phyloP scores from a whole-genome alignment of 2,113 vertebrate species.

The Sclerurus mexicanus region DNA sequence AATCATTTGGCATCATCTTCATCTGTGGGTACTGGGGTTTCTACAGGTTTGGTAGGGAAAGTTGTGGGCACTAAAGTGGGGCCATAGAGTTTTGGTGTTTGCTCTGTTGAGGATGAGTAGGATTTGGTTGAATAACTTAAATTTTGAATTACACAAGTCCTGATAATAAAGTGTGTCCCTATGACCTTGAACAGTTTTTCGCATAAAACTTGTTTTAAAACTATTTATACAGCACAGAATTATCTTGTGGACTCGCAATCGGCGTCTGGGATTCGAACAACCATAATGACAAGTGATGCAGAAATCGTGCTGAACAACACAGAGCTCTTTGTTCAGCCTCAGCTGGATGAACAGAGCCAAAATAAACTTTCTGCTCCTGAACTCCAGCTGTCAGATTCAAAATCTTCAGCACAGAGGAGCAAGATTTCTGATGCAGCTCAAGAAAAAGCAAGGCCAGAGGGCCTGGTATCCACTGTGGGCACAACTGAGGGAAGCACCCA shows the following conservation, averaged over 20 bases:
- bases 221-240: background rate
- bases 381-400: background rate
- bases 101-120: background rate
- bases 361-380: background rate
- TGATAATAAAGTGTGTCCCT: background rate
- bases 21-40: background rate
- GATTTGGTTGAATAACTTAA: background rate
- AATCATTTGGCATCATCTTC: rapidly evolving
- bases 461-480: background rate
- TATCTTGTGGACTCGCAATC: background rate
- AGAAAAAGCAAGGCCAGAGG: background rate
- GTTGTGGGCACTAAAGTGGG: background rate
- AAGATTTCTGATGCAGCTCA: background rate
- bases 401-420: background rate
- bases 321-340: slow-evolving; percentile 37
- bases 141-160: background rate
- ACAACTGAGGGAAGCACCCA: background rate
- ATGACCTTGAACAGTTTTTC: background rate
- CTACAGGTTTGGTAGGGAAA: background rate
- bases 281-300: background rate
- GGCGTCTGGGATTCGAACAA: background rate
- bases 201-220: background rate
- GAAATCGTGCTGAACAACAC: slow-evolving; percentile 32
- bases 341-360: background rate
- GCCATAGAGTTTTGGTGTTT: background rate